These are phyloP conservation scores for Ephestia elutella DNA, from an alignment of 1,140 invertebrate genomes.

Conservation along the genomic window DNA sequence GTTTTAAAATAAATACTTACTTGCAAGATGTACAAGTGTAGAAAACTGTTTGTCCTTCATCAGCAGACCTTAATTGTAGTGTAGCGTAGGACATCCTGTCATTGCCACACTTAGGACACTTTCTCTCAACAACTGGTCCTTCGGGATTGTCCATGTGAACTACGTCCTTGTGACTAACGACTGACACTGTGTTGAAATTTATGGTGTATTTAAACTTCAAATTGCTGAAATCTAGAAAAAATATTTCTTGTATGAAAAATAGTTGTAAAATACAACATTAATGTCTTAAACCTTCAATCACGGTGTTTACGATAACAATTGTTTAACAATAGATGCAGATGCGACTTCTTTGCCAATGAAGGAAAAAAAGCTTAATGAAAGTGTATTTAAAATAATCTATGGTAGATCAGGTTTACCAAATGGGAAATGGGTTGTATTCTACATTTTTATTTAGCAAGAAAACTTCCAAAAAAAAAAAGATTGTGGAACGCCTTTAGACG, in stretches of 20 bases:
- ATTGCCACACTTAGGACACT: slow-evolving; percentile 92
- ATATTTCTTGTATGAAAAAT: neutral
- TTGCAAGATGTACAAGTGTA: slow-evolving; percentile 97
- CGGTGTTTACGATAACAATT: too few relatives aligned
- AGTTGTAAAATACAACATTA: too few relatives aligned
- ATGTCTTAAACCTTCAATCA: too few relatives aligned
- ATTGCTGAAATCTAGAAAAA: slow-evolving; percentile 77
- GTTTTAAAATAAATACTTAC: slow-evolving; percentile 68
- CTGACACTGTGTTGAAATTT: slow-evolving; percentile 78
- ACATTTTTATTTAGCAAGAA: too few relatives aligned
- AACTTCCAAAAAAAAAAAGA: too few relatives aligned
- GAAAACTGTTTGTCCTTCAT: slow-evolving; percentile 99
- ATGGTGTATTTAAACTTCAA: slow-evolving; percentile 80
- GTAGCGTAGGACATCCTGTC: slow-evolving; percentile 96
- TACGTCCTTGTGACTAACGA: slow-evolving; percentile 44
- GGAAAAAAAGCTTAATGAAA: too few relatives aligned
- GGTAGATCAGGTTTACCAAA: too few relatives aligned
- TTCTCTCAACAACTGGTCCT: slow-evolving; percentile 88
- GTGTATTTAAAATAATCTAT: too few relatives aligned
- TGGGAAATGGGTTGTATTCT: too few relatives aligned
- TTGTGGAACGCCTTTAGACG: too few relatives aligned
- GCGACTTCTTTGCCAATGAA: too few relatives aligned
- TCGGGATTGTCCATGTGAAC: slow-evolving; percentile 74
- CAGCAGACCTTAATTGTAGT: slow-evolving; percentile 94
- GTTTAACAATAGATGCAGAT: too few relatives aligned